Evolutionary conservation across 2,113 vertebrate species (phyloP), one percentile per base, ranked within the genome.

Genomic region (Eurypyga helias): DNA sequence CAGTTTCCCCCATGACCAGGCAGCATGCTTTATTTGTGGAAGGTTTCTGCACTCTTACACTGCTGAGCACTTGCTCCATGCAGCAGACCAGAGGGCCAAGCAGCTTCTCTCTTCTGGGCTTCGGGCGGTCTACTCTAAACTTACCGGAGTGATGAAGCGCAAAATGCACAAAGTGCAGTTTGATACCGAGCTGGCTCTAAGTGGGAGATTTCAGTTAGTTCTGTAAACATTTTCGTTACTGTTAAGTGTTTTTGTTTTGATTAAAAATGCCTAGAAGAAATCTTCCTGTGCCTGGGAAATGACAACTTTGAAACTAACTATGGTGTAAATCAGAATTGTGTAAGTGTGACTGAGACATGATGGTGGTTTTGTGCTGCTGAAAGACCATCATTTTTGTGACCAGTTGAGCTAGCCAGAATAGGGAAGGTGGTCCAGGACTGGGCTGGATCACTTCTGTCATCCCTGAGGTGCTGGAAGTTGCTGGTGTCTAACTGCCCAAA

Each of bases 301-400:
- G 25, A 16, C 25, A 73, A 31, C 36, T 73, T 66, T 28, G 31
- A 86, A 86, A 54, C 4, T 0, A 5, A 2, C 17, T 41, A n/a
- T 0, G 0, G 11, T 54, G 36, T 58, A 43, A 58, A 66, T 70
- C 13, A 58, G 19, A 7, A 3, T 3, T 69, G 19, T 10, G 0
- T n/a, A 57, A 45, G 10, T 38, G 34, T 6, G 70, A 6, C 10
- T 0, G 3, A 25, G 36, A 70, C 21, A 6, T 10, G 36, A 69
- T 78, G 26, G 36, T 13, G 17, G 4, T 33, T 77, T 73, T 70
- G 8, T 72, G 38, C 31, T 87, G 13, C 41, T 76, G 61, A 69
- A 82, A 76, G 6, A 36, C 19, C 6, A 7, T 28, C 1, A 36
- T 49, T 78, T 76, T 34, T 83, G 11, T 81, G 49, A 54, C 31